A percentile compares a stretch with the other conserved stretches of the same genome.
These are phyloP conservation scores for Xestobium rufovillosum DNA, from an alignment of 2,888 invertebrate species.

Conservation along the genomic window DNA sequence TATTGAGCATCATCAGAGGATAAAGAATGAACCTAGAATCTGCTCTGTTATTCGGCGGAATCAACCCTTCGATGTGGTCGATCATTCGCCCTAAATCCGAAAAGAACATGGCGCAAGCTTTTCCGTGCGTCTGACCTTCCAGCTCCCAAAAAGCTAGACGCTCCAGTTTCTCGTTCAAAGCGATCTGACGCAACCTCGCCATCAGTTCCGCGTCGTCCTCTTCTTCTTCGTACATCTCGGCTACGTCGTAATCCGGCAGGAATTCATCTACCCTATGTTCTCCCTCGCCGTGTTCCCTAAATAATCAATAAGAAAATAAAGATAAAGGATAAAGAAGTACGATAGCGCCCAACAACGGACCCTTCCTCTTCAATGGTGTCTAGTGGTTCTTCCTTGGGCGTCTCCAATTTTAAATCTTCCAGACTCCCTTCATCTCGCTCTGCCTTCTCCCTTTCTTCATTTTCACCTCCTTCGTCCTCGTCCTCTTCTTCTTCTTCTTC, in stretches of 20 bases:
- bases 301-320: too few relatives aligned
- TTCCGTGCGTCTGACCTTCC: slow-evolving; percentile 30
- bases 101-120: slow-evolving; percentile 36
- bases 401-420: neutral
- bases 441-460: slow-evolving; percentile 18
- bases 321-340: too few relatives aligned
- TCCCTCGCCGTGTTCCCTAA: neutral
- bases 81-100: slow-evolving; percentile 31
- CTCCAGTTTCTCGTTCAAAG: slow-evolving; percentile 16
- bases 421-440: neutral
- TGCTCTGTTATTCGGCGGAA: slow-evolving; percentile 30
- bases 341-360: too few relatives aligned
- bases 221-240: slow-evolving; percentile 13
- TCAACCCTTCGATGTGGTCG: slow-evolving; percentile 35
- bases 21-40: slow-evolving; percentile 29
- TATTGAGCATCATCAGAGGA: slow-evolving; percentile 29
- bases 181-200: neutral
- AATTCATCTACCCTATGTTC: neutral
- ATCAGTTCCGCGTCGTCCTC: slow-evolving; percentile 7
- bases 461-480: slow-evolving; percentile 10
- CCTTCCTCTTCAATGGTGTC: too few relatives aligned
- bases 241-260: slow-evolving; percentile 6
- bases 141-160: slow-evolving; percentile 30
- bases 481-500: slow-evolving; percentile 11
- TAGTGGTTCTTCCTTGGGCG: neutral